These are phyloP conservation scores for Diogma glabrata DNA, from an alignment of 2,888 invertebrate species.

Conservation along the genomic window DNA sequence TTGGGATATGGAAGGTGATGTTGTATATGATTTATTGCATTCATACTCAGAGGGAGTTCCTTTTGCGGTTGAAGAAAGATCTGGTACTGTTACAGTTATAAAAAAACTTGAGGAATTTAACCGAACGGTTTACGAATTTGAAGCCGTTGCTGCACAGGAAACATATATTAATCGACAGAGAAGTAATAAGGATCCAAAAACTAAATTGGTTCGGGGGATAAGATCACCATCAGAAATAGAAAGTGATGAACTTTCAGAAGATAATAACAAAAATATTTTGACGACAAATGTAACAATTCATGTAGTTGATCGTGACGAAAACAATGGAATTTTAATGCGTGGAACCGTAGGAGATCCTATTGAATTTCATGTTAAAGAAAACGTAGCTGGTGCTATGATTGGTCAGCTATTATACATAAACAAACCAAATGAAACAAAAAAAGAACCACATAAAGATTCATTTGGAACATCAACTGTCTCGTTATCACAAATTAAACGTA, in stretches of 20 bases:
- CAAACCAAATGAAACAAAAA: conserved; percentile 21
- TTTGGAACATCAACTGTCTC: too few relatives aligned
- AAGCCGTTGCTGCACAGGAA: conserved; percentile 60
- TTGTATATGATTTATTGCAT: conserved; percentile 67
- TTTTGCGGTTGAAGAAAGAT: conserved; percentile 78
- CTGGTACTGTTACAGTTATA: conserved; percentile 78
- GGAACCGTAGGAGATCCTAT: conserved; percentile 57
- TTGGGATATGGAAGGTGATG: conserved; percentile 48
- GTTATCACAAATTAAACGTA: conserved; percentile 4
- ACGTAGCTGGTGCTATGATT: conserved; percentile 57
- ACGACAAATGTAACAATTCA: conserved; percentile 76
- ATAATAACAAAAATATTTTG: conserved; percentile 47
- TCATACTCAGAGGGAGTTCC: conserved; percentile 87
- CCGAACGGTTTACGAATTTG: conserved; percentile 61
- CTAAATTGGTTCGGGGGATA: conserved; percentile 16
- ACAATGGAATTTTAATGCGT: conserved; percentile 53
- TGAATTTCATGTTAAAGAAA: conserved; percentile 66
- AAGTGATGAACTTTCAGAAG: conserved; percentile 25
- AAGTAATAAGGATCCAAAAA: conserved; percentile 22
- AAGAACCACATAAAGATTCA: not conserved
- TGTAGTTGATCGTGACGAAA: conserved; percentile 64
- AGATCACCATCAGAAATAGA: conserved; percentile 18
- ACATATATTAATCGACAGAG: conserved; percentile 22
- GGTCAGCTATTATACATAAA: conserved; percentile 55
- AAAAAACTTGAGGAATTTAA: conserved; percentile 58